Evolutionary conservation across 2,113 vertebrate genomes (phyloP), one percentile per base, ranked within the genome.

Genomic region (Poeciliopsis turrubarensis): DNA sequence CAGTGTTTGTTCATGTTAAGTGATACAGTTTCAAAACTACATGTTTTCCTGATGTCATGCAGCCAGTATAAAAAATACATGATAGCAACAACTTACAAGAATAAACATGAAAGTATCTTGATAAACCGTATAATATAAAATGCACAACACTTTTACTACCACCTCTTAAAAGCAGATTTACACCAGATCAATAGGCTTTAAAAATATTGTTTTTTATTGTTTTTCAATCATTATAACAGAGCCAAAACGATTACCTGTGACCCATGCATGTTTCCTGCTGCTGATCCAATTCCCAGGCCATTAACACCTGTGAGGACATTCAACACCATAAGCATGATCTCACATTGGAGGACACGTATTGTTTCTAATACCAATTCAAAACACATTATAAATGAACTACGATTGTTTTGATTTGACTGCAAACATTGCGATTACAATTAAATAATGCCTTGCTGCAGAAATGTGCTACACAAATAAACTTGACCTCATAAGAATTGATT

Each of bases 161-260:
- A 44, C 15, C 41, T 47, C 13, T 15, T 47, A 47, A 68, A 30
- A 30, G 27, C 41, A 22, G 30, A 22, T 51, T 7, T 30, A n/a
- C 9, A 12, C 30, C 27, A 19, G 17, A 19, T 15, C 41, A 51
- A 17, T 1, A 44, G 2, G 30, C 19, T 22, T 19, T 29, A 12
- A 41, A 30, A 30, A 47, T 29, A 22, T 29, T 22, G 47, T 76
- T 25, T 65, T 54, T 71, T 7, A 64, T 39, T 60, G 19, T 2
- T 57, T 66, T 66, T 75, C 26, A 39, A 47, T 17, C 17, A 5
- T 6, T 17, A 2, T 26, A 19, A 44, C 37, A 31, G 9, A 72
- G n/a, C 12, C 5, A 5, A n/a, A 32, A 22, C 0, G 78, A 85
- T 96, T 94, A 99, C 98, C 96, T 98, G 97, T 62, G 96, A 95